Evolutionary conservation across 1,140 invertebrate genomes (phyloP).

Genomic region (Pachyrhynchus sulphureomaculatus): DNA sequence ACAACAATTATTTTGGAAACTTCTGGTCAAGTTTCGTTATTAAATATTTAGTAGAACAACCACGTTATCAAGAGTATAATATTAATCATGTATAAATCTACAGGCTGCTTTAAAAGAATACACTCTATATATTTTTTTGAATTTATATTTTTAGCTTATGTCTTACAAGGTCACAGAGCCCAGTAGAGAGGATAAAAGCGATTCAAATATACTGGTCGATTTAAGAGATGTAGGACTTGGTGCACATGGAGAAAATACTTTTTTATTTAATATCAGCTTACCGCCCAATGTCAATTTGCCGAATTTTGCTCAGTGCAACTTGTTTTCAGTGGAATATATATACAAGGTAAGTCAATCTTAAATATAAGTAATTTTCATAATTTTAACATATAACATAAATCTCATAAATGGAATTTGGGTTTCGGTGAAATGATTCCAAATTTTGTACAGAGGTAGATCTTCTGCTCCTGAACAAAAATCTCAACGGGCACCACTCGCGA

Average conservation of each 20-base stretch:
- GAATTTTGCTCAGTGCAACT: conserved; percentile 32
- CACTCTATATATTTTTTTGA: too few relatives aligned
- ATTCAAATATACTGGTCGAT: conserved; percentile 14
- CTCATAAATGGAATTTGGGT: too few relatives aligned
- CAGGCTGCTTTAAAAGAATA: too few relatives aligned
- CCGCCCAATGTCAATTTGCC: conserved; percentile 25
- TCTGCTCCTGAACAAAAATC: too few relatives aligned
- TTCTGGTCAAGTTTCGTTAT: too few relatives aligned
- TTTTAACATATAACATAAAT: neutral
- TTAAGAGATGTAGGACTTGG: conserved; percentile 34
- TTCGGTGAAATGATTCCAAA: too few relatives aligned
- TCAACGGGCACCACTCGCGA: too few relatives aligned
- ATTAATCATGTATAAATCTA: too few relatives aligned
- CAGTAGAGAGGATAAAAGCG: conserved; percentile 16
- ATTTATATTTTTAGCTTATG: conserved; percentile 23
- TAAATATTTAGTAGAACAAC: too few relatives aligned
- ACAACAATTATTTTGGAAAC: too few relatives aligned
- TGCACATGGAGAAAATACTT: conserved; percentile 37
- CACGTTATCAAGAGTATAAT: neutral
- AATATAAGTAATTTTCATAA: neutral
- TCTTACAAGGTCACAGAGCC: conserved; percentile 27
- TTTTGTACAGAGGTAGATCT: too few relatives aligned
- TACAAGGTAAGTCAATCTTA: conserved; percentile 25
- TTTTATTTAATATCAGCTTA: conserved; percentile 24
- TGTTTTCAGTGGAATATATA: conserved; percentile 30